phyloP scores from a whole-genome alignment of 2,797 vertebrate genomes.

The Rhadinocentrus ornatus region DNA sequence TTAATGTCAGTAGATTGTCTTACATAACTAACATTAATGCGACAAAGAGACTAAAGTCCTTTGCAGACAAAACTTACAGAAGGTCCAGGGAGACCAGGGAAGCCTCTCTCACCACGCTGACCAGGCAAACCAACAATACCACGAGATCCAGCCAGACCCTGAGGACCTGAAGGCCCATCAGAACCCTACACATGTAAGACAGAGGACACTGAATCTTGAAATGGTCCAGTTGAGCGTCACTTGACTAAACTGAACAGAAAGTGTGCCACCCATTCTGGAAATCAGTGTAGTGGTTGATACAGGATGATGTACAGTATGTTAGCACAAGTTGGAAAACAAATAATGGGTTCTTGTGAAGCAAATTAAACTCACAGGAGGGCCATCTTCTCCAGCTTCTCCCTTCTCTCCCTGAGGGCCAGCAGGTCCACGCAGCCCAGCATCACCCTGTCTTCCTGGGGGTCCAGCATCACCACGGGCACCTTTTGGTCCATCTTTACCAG shows the following conservation, averaged over 20 bases:
- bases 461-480: conserved; percentile 91
- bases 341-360: not conserved
- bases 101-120: conserved; percentile 96
- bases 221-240: not conserved
- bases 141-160: conserved; percentile 91
- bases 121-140: conserved; percentile 97
- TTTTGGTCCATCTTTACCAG: conserved; percentile 97
- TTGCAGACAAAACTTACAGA: conserved; percentile 84
- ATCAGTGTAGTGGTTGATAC: not conserved
- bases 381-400: conserved; percentile 90
- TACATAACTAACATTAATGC: not conserved
- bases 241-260: not conserved
- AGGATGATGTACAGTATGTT: conserved; percentile 8
- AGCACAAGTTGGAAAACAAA: not conserved
- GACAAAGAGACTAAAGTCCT: not conserved
- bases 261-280: not conserved
- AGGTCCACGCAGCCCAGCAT: conserved; percentile 89
- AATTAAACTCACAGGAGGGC: conserved; percentile 83
- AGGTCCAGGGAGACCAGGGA: conserved; percentile 93
- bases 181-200: conserved; percentile 81
- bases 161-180: conserved; percentile 90
- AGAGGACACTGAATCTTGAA: conserved; percentile 4
- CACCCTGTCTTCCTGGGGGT: conserved; percentile 88
- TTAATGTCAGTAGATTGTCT: not conserved
- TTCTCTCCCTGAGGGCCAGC: conserved; percentile 90